A percentile compares a stretch with the other conserved stretches of the same genome.
Evolutionary conservation across 1,140 invertebrate species (phyloP).

Genomic region (Teleogryllus occipitalis): DNA sequence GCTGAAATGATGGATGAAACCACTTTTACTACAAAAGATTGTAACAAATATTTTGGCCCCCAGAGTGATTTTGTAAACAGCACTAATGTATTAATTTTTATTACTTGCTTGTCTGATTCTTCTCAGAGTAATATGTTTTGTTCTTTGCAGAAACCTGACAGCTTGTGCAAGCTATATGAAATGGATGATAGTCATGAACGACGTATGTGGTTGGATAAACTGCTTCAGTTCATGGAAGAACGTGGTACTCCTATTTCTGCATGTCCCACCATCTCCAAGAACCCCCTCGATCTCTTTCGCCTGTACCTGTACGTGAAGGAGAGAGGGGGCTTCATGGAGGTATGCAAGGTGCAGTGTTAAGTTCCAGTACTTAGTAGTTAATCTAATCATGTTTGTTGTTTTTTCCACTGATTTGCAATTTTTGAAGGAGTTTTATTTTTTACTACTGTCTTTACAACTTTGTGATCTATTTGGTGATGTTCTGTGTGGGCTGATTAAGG

Average conservation of each 20-base stretch:
- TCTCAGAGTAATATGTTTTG: no score
- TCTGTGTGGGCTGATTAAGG: background rate
- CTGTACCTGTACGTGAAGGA: slow-evolving; percentile 93
- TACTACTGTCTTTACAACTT: background rate
- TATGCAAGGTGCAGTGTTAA: slow-evolving; percentile 69
- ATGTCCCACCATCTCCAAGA: slow-evolving; percentile 95
- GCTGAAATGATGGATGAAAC: no score
- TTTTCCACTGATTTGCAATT: background rate
- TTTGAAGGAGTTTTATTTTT: background rate
- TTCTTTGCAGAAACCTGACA: slow-evolving; percentile 69
- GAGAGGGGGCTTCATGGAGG: slow-evolving; percentile 94
- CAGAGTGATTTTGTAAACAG: no score
- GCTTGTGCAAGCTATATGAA: slow-evolving; percentile 87
- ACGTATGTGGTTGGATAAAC: slow-evolving; percentile 81
- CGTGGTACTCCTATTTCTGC: slow-evolving; percentile 83
- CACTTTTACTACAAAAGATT: no score
- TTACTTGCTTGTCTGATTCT: no score
- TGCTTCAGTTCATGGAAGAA: slow-evolving; percentile 90
- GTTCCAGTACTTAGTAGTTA: slow-evolving; percentile 35
- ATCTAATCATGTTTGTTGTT: slow-evolving; percentile 8
- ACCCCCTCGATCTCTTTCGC: slow-evolving; percentile 93
- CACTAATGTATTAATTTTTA: no score
- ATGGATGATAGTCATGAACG: slow-evolving; percentile 93
- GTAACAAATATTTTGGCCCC: no score
- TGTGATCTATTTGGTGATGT: background rate